Base-by-base conservation (phyloP, 2,113 vertebrate genomes). In the Leptobrachium leishanense region DNA sequence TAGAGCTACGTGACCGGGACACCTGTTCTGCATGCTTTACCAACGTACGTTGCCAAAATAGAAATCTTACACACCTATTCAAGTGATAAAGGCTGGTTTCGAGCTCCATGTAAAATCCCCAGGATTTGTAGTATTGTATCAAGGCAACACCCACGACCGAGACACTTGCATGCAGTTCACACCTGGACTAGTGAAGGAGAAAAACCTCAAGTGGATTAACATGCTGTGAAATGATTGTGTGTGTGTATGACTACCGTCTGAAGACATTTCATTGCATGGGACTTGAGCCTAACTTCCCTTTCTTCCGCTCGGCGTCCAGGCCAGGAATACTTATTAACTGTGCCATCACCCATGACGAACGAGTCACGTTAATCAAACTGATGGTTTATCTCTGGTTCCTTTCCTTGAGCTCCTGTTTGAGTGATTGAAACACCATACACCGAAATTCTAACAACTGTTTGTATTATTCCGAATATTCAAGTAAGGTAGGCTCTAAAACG, bases 311-410 rank as follows among this genome's bases (percentile, higher is more conserved):
- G 82, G 85, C 64, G 85, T 81, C 84, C 83, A 83, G 86, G 84
- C 79, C 77, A 84, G 82, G 77, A 88, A 85, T 89, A 95, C 88
- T 97, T 86, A 97, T 96, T 98, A 97, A 97, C 94, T 89, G 90
- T 86, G 92, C 87, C 88, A 89, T 92, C 89, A 95, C 88, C 89
- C 92, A 91, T 93, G 92, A 94, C 94, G 90, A 95, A 93, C 90
- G 90, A 89, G 84, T 86, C 81, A 88, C 79, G 82, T 92, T 95
- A 94, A 90, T 68, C 87, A 87, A 88, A 91, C 89, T 88, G 88
- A 87, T 87, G 84, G 89, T 93, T 92, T 74, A 74, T 77, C 81
- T 88, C 72, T 84, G 82, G 78, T 71, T 66, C 75, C 70, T 85
- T 70, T 65, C 66, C 83, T 75, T 68, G 64, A 13, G 69, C 77